These are phyloP conservation scores for Arbacia lixula DNA, from an alignment of 53 echinoderm and acorn worm species.

Conservation along the genomic window DNA sequence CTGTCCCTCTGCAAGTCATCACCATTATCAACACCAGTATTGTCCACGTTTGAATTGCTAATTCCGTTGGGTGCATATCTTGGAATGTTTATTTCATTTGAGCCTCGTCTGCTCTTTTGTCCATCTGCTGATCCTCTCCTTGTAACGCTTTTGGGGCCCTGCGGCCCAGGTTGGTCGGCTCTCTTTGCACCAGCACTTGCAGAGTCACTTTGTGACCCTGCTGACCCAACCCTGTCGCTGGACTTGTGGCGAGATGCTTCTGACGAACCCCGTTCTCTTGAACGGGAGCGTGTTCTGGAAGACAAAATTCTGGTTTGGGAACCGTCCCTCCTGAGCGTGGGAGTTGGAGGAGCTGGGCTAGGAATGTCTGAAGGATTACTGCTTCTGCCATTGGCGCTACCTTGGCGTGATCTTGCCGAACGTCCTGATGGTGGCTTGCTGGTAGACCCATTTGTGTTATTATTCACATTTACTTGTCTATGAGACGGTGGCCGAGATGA, in stretches of 20 bases:
- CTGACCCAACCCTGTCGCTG: not conserved
- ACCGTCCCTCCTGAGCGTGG: slow-evolving; percentile 30
- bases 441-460: slow-evolving; percentile 6
- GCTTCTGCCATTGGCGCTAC: slow-evolving; percentile 21
- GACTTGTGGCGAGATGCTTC: not conserved
- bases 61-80: slow-evolving; percentile 21
- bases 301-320: slow-evolving; percentile 4
- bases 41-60: not conserved
- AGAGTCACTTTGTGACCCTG: not conserved
- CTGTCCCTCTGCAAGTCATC: no score
- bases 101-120: not conserved
- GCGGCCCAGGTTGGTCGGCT: not conserved
- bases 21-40: no score
- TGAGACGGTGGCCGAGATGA: not conserved
- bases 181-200: slow-evolving; percentile 1
- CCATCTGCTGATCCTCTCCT: not conserved
- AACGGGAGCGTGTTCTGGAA: not conserved
- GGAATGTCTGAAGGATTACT: not conserved
- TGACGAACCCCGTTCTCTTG: not conserved
- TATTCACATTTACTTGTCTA: slow-evolving; percentile 15
- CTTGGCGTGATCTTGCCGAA: slow-evolving; percentile 30
- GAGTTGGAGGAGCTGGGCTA: not conserved
- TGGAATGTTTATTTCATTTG: slow-evolving; percentile 44
- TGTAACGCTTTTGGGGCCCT: no score
- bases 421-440: slow-evolving; percentile 24